A percentile compares a stretch with the other conserved stretches of the same genome.
These are phyloP conservation scores for Aegotheles bennettii DNA, from an alignment of 2,113 vertebrate genomes.

Conservation along the genomic window DNA sequence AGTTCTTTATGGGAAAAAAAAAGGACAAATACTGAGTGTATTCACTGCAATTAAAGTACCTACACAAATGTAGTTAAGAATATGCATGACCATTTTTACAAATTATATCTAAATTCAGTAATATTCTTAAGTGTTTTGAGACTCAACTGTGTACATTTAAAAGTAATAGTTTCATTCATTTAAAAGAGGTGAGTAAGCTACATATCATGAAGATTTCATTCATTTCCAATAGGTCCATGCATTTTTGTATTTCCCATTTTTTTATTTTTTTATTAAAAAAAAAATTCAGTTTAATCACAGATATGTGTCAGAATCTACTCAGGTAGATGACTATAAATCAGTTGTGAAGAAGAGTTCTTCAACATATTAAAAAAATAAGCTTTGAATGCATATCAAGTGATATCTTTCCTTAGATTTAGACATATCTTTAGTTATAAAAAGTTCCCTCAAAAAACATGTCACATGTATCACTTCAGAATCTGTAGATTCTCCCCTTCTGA, in stretches of 20 bases:
- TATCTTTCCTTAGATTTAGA: not conserved
- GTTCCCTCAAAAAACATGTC: not conserved
- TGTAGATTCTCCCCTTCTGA: not conserved
- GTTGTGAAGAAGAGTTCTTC: not conserved
- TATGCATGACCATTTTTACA: not conserved
- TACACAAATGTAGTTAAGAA: not conserved
- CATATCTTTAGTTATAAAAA: not conserved
- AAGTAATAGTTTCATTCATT: not conserved
- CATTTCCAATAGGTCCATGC: not conserved
- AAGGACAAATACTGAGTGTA: not conserved
- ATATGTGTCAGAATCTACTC: not conserved
- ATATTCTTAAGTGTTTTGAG: not conserved
- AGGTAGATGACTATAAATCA: not conserved
- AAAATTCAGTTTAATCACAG: fast-evolving
- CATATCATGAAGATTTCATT: not conserved
- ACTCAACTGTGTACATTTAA: not conserved
- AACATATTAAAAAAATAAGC: not conserved
- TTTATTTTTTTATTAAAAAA: not conserved
- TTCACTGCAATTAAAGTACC: not conserved
- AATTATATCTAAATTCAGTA: not conserved
- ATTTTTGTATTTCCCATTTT: not conserved
- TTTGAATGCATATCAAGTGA: not conserved
- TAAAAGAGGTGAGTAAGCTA: not conserved
- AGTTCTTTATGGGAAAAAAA: not conserved
- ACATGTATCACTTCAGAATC: not conserved